These are phyloP conservation scores for Zaprionus ornatus DNA, from an alignment of 1,140 invertebrate species.

Conservation along the genomic window DNA sequence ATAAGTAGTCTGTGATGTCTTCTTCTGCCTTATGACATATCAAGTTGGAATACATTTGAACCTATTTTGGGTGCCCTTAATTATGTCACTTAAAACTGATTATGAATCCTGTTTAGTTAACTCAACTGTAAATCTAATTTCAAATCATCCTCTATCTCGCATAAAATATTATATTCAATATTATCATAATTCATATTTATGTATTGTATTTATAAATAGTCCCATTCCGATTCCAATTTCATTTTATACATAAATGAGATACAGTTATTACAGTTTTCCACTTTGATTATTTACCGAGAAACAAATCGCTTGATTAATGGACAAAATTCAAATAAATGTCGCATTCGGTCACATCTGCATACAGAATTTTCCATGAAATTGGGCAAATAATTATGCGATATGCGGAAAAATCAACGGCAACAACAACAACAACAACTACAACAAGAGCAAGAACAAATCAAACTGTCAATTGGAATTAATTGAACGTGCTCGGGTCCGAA, in stretches of 20 bases:
- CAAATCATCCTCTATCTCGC: too few relatives aligned
- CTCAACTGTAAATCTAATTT: neutral
- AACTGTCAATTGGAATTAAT: conserved; percentile 10
- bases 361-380: neutral
- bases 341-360: neutral
- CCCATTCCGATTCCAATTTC: neutral
- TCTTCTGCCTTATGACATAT: too few relatives aligned
- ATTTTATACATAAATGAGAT: neutral
- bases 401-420: conserved; percentile 1
- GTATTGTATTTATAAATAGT: neutral
- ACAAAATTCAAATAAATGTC: conserved; percentile 10
- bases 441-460: neutral
- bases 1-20: too few relatives aligned
- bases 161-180: too few relatives aligned
- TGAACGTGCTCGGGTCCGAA: neutral
- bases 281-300: conserved; percentile 2
- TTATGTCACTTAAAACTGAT: too few relatives aligned
- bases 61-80: too few relatives aligned
- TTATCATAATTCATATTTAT: too few relatives aligned
- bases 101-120: too few relatives aligned
- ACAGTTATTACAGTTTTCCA: neutral
- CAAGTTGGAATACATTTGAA: too few relatives aligned
- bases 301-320: conserved; percentile 49
- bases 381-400: neutral
- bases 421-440: neutral